These are phyloP conservation scores for Tiliacea aurago DNA, from an alignment of 2,888 invertebrate genomes.

Conservation along the genomic window DNA sequence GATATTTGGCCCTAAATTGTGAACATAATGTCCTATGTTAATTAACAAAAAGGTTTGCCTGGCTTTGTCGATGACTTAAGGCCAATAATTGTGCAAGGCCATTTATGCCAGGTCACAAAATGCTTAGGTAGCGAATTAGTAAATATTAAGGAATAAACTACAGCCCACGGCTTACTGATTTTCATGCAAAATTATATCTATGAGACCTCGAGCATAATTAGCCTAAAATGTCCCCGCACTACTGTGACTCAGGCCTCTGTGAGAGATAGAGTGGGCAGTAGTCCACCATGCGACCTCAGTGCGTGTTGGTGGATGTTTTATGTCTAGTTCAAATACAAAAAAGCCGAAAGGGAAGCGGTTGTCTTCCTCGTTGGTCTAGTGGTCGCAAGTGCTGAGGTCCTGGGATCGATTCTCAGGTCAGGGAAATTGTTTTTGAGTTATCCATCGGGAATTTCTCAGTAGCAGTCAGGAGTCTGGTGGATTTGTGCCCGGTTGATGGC, in stretches of 20 bases:
- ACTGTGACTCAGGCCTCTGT: neutral
- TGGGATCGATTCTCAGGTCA: neutral
- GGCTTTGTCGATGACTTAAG: neutral
- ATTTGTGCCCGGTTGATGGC: no score
- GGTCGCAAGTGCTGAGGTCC: neutral
- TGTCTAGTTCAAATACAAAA: neutral
- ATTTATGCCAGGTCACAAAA: constrained; percentile 3
- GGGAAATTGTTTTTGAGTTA: no score
- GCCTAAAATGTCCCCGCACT: neutral
- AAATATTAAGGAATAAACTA: constrained; percentile 9
- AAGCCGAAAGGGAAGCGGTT: neutral
- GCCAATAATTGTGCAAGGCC: neutral
- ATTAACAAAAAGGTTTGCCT: neutral
- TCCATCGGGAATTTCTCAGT: neutral
- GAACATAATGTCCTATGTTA: no score
- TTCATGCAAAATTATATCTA: constrained; percentile 50
- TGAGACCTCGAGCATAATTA: no score
- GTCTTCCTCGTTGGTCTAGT: no score
- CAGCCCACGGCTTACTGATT: constrained; percentile 41
- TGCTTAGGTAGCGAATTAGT: constrained; percentile 55
- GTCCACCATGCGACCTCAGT: neutral
- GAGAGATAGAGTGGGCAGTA: neutral
- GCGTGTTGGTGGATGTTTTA: neutral
- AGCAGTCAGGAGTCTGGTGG: neutral
- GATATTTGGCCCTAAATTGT: neutral